Evolutionary conservation across 2,113 vertebrate genomes (phyloP).

Genomic region (Geococcyx californianus): DNA sequence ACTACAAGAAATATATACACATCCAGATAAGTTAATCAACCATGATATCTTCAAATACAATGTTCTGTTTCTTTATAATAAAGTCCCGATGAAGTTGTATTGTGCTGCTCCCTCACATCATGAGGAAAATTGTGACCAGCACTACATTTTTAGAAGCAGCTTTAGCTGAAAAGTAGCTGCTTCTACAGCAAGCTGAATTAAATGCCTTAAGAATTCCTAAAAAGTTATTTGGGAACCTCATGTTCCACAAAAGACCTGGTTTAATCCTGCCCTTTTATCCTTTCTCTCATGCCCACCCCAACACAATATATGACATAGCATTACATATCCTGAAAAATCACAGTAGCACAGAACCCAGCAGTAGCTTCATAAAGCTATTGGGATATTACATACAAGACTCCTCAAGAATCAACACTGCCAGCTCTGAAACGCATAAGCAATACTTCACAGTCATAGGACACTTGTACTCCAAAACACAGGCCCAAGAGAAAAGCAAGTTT

Average conservation of each 20-base stretch:
- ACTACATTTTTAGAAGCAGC: background rate
- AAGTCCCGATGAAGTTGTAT: background rate
- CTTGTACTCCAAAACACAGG: background rate
- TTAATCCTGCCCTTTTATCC: background rate
- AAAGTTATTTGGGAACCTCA: background rate
- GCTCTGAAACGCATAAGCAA: background rate
- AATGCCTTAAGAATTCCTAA: background rate
- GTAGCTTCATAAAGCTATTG: background rate
- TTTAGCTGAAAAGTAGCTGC: background rate
- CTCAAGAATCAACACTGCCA: background rate
- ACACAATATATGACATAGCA: background rate
- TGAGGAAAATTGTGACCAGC: background rate
- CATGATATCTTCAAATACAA: background rate
- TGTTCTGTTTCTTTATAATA: background rate
- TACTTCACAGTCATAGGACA: background rate
- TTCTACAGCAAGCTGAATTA: background rate
- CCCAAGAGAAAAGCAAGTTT: background rate
- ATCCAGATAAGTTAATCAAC: background rate
- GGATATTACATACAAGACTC: background rate
- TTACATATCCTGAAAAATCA: background rate
- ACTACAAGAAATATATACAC: background rate
- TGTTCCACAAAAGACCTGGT: background rate
- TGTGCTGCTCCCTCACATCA: background rate
- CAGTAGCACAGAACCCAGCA: background rate
- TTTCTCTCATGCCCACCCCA: background rate